Conservation (phyloP, 2,797 vertebrate genomes). For the Phoxinus dragarum region DNA sequence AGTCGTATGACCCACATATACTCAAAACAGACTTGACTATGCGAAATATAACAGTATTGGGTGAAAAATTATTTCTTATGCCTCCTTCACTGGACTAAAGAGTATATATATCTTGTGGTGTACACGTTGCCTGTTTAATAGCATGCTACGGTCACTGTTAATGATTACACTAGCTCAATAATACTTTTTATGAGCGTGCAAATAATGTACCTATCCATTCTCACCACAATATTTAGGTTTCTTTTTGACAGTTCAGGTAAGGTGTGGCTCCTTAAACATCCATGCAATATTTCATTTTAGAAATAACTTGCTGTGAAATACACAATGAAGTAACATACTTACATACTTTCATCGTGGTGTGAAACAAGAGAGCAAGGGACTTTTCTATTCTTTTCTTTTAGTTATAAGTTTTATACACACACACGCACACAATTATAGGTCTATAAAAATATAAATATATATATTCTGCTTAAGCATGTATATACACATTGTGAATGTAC, state of each 20-base stretch:
- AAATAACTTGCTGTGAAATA: neutral
- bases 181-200: neutral
- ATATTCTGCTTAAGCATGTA: too few relatives aligned
- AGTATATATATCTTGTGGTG: neutral
- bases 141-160: neutral
- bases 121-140: neutral
- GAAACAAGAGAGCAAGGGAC: neutral
- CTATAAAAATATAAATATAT: too few relatives aligned
- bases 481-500: too few relatives aligned
- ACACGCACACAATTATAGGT: too few relatives aligned
- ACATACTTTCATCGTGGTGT: neutral
- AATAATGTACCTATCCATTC: neutral
- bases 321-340: neutral
- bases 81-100: neutral
- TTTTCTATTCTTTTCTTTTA: neutral
- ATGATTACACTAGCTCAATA: neutral
- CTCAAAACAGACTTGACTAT: neutral
- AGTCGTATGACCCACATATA: neutral
- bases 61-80: neutral
- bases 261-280: neutral
- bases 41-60: neutral
- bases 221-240: neutral
- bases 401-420: neutral
- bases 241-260: neutral
- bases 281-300: neutral